These are phyloP conservation scores for Nesometra sesokonis DNA, from an alignment of 35 echinoderm and acorn worm genomes.

Conservation along the genomic window DNA sequence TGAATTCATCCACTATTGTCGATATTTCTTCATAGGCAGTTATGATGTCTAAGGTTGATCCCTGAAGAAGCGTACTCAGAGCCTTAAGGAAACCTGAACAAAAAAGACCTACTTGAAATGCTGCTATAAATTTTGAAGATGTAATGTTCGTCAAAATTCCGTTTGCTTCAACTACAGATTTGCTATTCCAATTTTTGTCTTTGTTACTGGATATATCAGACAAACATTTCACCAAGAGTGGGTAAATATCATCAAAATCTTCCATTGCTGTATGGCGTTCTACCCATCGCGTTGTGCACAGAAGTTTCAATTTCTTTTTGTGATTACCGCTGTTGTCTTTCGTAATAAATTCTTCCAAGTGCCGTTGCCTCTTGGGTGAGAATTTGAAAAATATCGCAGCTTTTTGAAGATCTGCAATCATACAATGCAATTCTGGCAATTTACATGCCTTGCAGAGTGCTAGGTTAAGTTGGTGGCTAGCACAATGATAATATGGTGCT, in stretches of 20 bases:
- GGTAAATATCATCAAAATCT: constrained; percentile 24
- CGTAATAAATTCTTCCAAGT: constrained; percentile 7
- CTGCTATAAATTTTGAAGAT: background rate
- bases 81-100: constrained; percentile 3
- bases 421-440: constrained; percentile 29
- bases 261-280: constrained; percentile 30
- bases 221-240: background rate
- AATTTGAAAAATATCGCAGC: constrained; percentile 21
- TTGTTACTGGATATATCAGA: background rate
- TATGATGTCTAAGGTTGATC: constrained; percentile 10
- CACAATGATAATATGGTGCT: constrained; percentile 47
- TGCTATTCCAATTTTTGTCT: background rate
- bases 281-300: constrained; percentile 54
- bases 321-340: background rate
- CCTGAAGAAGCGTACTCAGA: constrained; percentile 1
- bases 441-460: constrained; percentile 10
- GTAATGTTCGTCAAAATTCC: background rate
- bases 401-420: constrained; percentile 9
- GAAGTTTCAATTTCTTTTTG: constrained; percentile 17
- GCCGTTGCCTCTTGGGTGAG: constrained; percentile 33
- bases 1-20: background rate
- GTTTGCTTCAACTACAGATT: constrained; percentile 8
- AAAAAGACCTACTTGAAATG: background rate
- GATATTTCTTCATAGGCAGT: background rate
- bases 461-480: constrained; percentile 41